Conservation (phyloP, 2,113 vertebrate species). For the Oryzias curvinotus region DNA sequence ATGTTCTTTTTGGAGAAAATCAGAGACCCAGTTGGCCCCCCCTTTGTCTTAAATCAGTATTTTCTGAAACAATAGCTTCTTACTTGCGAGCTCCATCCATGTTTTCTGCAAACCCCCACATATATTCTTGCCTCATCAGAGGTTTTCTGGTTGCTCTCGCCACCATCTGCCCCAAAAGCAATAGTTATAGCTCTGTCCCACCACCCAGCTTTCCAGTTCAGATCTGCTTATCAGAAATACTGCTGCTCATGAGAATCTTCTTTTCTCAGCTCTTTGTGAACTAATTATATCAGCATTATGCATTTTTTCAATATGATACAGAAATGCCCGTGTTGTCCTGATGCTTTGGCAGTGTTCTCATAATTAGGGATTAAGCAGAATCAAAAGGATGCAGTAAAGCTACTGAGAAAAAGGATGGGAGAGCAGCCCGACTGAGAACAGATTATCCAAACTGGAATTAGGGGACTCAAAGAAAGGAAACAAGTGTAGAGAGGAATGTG, state of each 20-base stretch:
- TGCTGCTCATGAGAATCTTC: constrained; percentile 9
- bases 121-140: constrained; percentile 38
- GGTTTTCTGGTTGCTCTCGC: constrained; percentile 2
- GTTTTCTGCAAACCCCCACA: constrained; percentile 34
- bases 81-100: constrained; percentile 30
- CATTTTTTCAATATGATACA: constrained; percentile 35
- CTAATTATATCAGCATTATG: constrained; percentile 29
- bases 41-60: constrained; percentile 27
- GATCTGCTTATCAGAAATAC: constrained; percentile 3
- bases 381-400: constrained; percentile 49
- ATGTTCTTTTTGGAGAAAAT: constrained; percentile 31
- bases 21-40: constrained; percentile 19
- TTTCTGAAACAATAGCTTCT: constrained; percentile 16
- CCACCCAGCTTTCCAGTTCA: neutral
- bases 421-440: constrained; percentile 50
- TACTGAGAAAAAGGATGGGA: constrained; percentile 52
- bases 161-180: no score
- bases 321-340: constrained; percentile 41
- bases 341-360: constrained; percentile 47
- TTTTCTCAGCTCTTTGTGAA: constrained; percentile 5
- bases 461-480: constrained; percentile 28
- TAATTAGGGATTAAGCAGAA: constrained; percentile 65
- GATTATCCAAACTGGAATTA: constrained; percentile 56
- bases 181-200: no score
- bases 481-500: constrained; percentile 23